These are phyloP conservation scores for Apodemus sylvaticus DNA, from an alignment of 2,113 vertebrate genomes.

Conservation along the genomic window DNA sequence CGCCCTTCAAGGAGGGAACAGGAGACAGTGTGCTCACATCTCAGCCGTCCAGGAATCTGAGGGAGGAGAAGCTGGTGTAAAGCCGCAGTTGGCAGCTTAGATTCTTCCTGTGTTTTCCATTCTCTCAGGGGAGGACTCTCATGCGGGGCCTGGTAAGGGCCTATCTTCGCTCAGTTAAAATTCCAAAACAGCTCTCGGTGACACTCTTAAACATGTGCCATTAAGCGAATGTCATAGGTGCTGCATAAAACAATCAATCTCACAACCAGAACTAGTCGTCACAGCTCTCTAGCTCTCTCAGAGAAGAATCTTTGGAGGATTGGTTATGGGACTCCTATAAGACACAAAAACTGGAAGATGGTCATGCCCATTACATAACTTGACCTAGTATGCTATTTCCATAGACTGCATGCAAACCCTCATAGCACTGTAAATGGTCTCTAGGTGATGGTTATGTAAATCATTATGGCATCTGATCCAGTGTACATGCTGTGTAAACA, in stretches of 20 bases:
- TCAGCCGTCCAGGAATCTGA: not conserved
- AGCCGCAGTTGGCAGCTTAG: not conserved
- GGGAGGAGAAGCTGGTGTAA: fast-evolving
- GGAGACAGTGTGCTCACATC: not conserved
- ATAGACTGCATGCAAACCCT: not conserved
- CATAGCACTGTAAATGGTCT: not conserved
- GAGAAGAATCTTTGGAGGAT: not conserved
- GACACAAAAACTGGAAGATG: not conserved
- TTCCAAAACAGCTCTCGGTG: not conserved
- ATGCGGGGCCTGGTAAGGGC: not conserved
- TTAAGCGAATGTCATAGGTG: not conserved
- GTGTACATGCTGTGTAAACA: not conserved
- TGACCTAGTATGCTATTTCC: not conserved
- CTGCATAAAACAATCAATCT: not conserved
- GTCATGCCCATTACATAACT: not conserved
- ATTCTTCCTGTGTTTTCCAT: not conserved
- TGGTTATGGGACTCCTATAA: not conserved
- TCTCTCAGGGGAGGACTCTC: not conserved
- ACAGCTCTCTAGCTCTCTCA: fast-evolving
- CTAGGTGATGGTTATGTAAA: not conserved
- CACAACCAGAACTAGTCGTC: not conserved
- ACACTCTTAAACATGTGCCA: not conserved
- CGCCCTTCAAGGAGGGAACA: too few relatives aligned
- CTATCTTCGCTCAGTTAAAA: not conserved
- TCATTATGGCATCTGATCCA: not conserved